Conservation (phyloP, 2,888 invertebrate genomes). For the Diplolepis rosae region DNA sequence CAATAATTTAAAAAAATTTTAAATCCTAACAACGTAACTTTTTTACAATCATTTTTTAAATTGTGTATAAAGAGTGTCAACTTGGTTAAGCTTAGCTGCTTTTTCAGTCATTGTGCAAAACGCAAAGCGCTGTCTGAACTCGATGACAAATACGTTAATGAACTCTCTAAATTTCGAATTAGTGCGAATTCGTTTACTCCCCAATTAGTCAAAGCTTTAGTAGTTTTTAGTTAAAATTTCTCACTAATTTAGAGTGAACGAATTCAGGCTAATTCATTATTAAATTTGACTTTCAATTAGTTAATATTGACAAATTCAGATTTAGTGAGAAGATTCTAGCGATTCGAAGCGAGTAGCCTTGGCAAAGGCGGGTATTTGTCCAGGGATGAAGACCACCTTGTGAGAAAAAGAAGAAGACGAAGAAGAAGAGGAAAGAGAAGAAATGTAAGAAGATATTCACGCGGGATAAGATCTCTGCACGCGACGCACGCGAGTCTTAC, state of each 20-base stretch:
- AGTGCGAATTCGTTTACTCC: too few species aligned
- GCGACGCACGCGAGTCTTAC: slow-evolving; percentile 11
- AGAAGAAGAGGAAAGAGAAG: slow-evolving; percentile 17
- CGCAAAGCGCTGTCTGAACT: not conserved
- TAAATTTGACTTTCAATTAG: too few species aligned
- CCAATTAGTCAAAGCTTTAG: too few species aligned
- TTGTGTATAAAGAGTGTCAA: too few species aligned
- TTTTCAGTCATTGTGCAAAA: not conserved
- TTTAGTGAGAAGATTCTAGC: slow-evolving; percentile 6
- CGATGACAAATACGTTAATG: not conserved
- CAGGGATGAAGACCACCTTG: not conserved
- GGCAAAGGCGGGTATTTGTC: not conserved
- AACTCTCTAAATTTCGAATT: too few species aligned
- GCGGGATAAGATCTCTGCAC: slow-evolving; percentile 18
- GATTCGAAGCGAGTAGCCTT: not conserved
- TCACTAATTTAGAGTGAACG: too few species aligned
- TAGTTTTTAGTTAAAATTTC: too few species aligned
- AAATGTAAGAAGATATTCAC: slow-evolving; percentile 27
- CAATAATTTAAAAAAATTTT: too few species aligned
- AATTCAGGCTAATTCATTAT: too few species aligned
- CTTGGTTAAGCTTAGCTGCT: not conserved
- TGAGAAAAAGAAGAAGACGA: slow-evolving; percentile 2
- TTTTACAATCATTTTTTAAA: too few species aligned
- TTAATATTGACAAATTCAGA: too few species aligned
- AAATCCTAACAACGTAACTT: too few species aligned